A percentile compares a stretch with the other conserved stretches of the same genome.
phyloP scores from a whole-genome alignment of 2,888 invertebrate species.

The Pollenia griseotomentosa region DNA sequence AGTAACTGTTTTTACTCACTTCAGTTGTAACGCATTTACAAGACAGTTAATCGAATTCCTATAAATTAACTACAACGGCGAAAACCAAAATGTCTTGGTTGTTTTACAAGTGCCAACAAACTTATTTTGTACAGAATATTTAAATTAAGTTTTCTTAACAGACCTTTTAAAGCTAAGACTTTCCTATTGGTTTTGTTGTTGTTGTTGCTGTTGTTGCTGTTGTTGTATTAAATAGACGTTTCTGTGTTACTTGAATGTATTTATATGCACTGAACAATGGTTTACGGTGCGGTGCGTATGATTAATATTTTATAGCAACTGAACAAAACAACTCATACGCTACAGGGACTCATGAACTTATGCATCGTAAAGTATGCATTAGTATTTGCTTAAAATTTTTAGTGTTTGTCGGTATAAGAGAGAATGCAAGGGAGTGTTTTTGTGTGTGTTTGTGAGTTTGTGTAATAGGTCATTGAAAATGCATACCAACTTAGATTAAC shows the following conservation, averaged over 20 bases:
- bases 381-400: constrained; percentile 3
- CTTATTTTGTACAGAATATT: not conserved
- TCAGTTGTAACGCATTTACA: not conserved
- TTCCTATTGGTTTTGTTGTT: not conserved
- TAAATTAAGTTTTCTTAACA: constrained; percentile 1
- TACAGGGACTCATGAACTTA: constrained; percentile 30
- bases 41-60: not conserved
- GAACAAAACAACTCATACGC: constrained; percentile 45
- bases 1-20: too few species aligned
- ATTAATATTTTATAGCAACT: constrained; percentile 57
- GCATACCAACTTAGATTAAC: constrained; percentile 58
- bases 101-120: not conserved
- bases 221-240: not conserved
- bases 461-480: constrained; percentile 55
- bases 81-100: not conserved
- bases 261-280: not conserved
- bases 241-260: constrained; percentile 14
- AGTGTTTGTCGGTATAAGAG: not conserved
- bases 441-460: constrained; percentile 7
- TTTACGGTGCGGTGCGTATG: constrained; percentile 43
- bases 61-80: constrained; percentile 1
- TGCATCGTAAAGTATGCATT: not conserved
- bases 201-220: not conserved
- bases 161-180: not conserved
- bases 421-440: not conserved